Base-by-base conservation (phyloP, 35 echinoderm and acorn worm genomes). In the Lytechinus pictus region DNA sequence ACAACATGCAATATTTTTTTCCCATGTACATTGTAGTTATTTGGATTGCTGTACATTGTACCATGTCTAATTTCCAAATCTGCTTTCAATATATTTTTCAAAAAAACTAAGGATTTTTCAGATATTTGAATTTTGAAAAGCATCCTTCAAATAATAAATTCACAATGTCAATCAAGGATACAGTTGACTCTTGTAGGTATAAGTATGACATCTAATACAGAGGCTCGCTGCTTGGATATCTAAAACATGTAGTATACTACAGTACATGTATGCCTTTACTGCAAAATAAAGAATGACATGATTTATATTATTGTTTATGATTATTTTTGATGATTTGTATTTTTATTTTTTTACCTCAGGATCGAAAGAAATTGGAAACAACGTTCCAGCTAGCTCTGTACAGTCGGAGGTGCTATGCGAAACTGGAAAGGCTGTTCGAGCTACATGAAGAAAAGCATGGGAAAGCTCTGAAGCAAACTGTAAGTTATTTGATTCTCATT, bases 321-420 rank as follows among this genome's bases (percentile, higher is more conserved):
- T 88, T 27, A 88, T 88, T 28, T n/a, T n/a, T 52, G 2, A n/a
- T 88, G 9, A 60, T 60, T 60, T 10, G 10, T 12, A 28, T 9
- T n/a, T n/a, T n/a, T n/a, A n/a, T n/a, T n/a, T n/a, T 28, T 88
- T 88, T 14, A 44, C 33, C 44, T n/a, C 27, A 88, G 86, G 86
- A 88, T 88, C 86, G 86, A 52, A 88, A 88, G 19, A 88, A 88
- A 88, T 88, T 88, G 86, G 86, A 88, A 88, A 88, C 86, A 9
- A 88, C 86, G 19, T 88, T 88, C 86, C 86, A 88, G 44, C 10
- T 88, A 27, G 86, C 86, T 9, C 19, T 88, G 86, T 88, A 88
- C 86, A 88, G 86, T 27, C 9, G 86, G 19, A 88, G 86, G 44
- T 88, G 86, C 86, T 88, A 88, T 52, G 86, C 86, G 9, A 88